These are phyloP conservation scores for Dysidea cf. avara DNA, from an alignment of 37 sponge, comb jelly and placozoan genomes.

Conservation along the genomic window DNA sequence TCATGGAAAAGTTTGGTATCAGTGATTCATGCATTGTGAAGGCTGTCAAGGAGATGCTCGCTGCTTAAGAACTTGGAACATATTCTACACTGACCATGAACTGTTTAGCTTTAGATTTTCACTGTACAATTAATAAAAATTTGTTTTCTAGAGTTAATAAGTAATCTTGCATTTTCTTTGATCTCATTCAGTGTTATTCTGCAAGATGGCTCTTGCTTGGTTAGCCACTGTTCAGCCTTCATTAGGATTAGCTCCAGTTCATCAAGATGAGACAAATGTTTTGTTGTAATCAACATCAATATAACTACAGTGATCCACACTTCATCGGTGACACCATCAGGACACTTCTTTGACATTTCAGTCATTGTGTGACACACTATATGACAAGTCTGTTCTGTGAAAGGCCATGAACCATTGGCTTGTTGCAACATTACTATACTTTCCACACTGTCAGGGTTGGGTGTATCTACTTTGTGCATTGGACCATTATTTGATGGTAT, in stretches of 20 bases:
- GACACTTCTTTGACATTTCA: constrained; percentile 38
- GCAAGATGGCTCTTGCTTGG: too few species aligned
- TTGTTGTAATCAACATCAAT: constrained; percentile 14
- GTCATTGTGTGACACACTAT: constrained; percentile 19
- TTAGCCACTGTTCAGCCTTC: constrained; percentile 66
- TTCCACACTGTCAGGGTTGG: too few species aligned
- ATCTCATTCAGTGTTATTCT: too few species aligned
- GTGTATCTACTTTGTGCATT: too few species aligned
- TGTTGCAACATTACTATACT: constrained; percentile 28
- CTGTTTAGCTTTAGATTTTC: too few species aligned
- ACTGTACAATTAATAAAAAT: too few species aligned
- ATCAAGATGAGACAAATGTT: constrained; percentile 21
- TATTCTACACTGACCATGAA: too few species aligned
- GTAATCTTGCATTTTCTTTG: too few species aligned
- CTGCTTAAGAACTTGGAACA: not conserved
- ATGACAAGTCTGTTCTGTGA: constrained; percentile 1
- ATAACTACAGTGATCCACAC: constrained; percentile 68
- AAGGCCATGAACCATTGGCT: constrained; percentile 50
- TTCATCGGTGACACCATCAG: constrained; percentile 6
- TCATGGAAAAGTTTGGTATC: constrained; percentile 87
- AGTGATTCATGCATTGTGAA: constrained; percentile 58
- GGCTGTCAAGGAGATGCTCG: constrained; percentile 81
- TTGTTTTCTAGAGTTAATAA: too few species aligned
- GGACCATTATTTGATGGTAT: too few species aligned
- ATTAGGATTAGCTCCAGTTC: constrained; percentile 67